Evolutionary conservation across 2,888 invertebrate species (phyloP), one percentile per base, ranked within the genome.

Genomic region (Melitaea athalia): DNA sequence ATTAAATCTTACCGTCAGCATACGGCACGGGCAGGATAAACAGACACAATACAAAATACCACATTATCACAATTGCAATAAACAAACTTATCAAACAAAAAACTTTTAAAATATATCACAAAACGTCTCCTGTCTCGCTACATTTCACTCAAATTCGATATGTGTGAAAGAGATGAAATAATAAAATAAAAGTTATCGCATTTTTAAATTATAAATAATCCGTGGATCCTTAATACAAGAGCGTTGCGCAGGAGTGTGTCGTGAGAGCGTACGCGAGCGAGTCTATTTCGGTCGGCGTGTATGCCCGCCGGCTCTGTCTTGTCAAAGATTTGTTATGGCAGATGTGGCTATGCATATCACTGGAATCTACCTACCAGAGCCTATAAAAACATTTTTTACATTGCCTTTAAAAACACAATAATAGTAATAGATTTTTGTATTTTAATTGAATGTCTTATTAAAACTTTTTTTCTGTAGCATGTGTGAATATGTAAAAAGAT

Each of bases 231-330:
- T 50, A 8, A 50, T 50, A 31, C 33, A 31, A 55, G 53, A 31
- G 78, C 78, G 77, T 77, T 76, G 84, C 82, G 85, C 85, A 84
- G 85, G 88, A 87, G 88, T 83, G 83, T 77, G 81, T 61, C 72
- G 68, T 72, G 77, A 74, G 78, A 82, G 89, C 84, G 85, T 79
- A 80, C 87, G 77, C 79, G 75, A 74, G 81, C 78, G 84, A 75
- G 77, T 89, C 92, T 92, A 92, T 92, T 92, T 91, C 85, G 85
- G 88, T 88, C 85, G 77, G 80, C 78, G 76, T 80, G 78, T 79
- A 49, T 59, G 83, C 86, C 85, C 83, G 72, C 84, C 81, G 82
- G 84, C 88, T 85, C 85, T 81, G 81, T 87, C 87, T 81, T 78
- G 76, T 38, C 90, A 90, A 75, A 89, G 91, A 91, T 74, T 81